phyloP scores from a whole-genome alignment of 1,140 invertebrate genomes.

The Euwallacea fornicatus region DNA sequence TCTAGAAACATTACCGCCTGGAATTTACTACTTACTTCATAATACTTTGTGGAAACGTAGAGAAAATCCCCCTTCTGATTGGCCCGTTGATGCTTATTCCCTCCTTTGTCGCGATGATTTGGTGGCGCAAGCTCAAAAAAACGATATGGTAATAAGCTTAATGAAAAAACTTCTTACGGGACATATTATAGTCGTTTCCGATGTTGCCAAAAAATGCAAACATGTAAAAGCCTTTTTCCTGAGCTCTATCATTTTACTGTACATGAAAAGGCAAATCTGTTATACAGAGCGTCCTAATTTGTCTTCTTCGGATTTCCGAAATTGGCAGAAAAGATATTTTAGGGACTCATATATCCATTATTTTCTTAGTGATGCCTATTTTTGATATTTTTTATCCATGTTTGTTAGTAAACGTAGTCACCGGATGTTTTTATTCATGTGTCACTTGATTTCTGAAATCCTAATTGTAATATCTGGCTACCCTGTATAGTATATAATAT shows the following conservation, averaged over 20 bases:
- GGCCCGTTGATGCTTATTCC: conserved; percentile 74
- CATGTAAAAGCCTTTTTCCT: too few relatives aligned
- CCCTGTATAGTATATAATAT: not conserved
- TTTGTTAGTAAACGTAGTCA: not conserved
- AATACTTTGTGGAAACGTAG: conserved; percentile 76
- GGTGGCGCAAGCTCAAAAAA: conserved; percentile 60
- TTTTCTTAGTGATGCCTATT: too few relatives aligned
- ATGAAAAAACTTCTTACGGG: not conserved
- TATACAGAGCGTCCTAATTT: too few relatives aligned
- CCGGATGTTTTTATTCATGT: not conserved
- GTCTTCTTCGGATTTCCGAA: too few relatives aligned
- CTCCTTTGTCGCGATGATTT: conserved; percentile 81
- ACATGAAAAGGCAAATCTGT: too few relatives aligned
- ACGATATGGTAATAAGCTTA: conserved; percentile 39
- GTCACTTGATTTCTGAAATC: too few relatives aligned
- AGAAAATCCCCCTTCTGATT: conserved; percentile 73
- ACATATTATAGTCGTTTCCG: not conserved
- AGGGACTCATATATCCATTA: too few relatives aligned
- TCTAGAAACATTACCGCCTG: conserved; percentile 74
- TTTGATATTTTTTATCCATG: not conserved
- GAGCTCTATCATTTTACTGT: too few relatives aligned
- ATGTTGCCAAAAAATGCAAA: not conserved
- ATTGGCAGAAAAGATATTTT: too few relatives aligned
- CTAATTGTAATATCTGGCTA: too few relatives aligned
- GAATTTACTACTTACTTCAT: conserved; percentile 72